Conservation (phyloP, 1,140 invertebrate species). For the Drosophila kohkoa region DNA sequence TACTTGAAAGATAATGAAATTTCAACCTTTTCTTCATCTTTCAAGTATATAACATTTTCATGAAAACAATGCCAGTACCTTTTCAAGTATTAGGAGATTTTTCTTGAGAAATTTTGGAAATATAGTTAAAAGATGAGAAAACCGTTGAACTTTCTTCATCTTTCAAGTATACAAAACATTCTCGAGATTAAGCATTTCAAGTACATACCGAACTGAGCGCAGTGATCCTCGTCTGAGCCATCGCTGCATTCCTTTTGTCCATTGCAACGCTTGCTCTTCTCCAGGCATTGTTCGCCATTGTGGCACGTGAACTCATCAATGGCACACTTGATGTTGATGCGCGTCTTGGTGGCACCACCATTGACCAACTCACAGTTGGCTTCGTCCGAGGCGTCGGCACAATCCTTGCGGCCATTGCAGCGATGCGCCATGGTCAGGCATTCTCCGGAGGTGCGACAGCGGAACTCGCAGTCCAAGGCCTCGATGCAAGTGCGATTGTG, state of each 20-base stretch:
- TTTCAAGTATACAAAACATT: no score
- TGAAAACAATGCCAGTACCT: no score
- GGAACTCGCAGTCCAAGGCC: slow-evolving; percentile 85
- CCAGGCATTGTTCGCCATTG: slow-evolving; percentile 85
- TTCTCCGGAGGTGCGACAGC: slow-evolving; percentile 86
- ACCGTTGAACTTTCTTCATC: no score
- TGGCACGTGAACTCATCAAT: slow-evolving; percentile 87
- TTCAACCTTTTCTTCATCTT: no score
- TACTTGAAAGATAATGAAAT: no score
- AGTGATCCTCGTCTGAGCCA: slow-evolving; percentile 91
- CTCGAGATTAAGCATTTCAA: no score
- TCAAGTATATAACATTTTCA: no score
- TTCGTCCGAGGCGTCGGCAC: slow-evolving; percentile 89
- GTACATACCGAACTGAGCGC: slow-evolving; percentile 82
- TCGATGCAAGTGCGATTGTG: slow-evolving; percentile 86
- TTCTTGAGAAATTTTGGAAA: no score
- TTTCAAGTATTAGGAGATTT: no score
- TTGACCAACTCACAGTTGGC: slow-evolving; percentile 85
- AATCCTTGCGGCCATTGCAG: slow-evolving; percentile 91
- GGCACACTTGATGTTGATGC: slow-evolving; percentile 85
- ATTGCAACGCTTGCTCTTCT: slow-evolving; percentile 88
- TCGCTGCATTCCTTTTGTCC: slow-evolving; percentile 90
- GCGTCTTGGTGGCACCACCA: slow-evolving; percentile 46
- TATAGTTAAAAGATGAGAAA: no score
- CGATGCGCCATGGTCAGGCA: slow-evolving; percentile 88